Conservation (phyloP, 1,140 invertebrate genomes). For the Atopsyche davidsoni region DNA sequence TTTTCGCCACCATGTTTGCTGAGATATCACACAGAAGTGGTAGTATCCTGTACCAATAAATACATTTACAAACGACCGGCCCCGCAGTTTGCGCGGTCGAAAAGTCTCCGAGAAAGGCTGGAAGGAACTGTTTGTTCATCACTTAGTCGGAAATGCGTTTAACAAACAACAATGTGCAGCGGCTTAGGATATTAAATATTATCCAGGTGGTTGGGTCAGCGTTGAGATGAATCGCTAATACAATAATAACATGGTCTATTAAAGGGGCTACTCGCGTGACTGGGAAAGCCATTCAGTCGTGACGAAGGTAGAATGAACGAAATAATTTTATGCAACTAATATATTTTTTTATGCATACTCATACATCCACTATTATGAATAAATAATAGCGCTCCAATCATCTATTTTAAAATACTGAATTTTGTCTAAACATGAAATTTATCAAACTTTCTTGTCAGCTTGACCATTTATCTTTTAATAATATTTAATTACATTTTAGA, state of each 20-base stretch:
- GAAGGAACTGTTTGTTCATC: background rate
- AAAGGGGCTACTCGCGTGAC: background rate
- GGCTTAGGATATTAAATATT: no score
- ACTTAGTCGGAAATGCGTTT: background rate
- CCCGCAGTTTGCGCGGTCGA: background rate
- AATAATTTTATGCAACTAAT: background rate
- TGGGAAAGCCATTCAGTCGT: background rate
- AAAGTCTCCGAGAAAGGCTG: background rate
- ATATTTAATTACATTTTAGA: no score
- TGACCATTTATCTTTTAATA: no score
- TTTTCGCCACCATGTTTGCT: background rate
- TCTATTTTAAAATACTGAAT: no score
- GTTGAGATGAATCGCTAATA: no score
- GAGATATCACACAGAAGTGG: conserved; percentile 6
- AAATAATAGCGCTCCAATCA: no score
- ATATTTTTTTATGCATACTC: no score
- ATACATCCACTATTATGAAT: no score
- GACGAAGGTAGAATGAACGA: background rate
- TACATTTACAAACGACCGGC: conserved; percentile 6
- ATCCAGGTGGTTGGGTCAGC: no score
- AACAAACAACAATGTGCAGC: no score
- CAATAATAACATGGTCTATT: conserved; percentile 2
- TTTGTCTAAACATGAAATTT: no score
- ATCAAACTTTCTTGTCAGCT: no score
- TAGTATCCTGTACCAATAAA: conserved; percentile 11